Evolutionary conservation across 1,140 invertebrate species (phyloP).

Genomic region (Drosophila sp.): DNA sequence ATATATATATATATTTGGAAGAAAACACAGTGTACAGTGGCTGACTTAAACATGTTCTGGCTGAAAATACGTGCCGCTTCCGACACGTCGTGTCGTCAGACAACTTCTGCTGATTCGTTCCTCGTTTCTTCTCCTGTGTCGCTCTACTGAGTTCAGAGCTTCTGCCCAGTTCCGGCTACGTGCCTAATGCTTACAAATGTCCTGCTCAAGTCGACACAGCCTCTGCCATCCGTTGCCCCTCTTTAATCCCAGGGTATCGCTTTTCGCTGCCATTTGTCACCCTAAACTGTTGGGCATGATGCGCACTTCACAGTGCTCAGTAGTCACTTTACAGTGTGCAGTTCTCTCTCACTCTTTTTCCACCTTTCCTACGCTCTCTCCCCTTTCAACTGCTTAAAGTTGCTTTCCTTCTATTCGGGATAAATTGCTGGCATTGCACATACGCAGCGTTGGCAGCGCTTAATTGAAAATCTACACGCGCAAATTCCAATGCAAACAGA

Average conservation of each 20-base stretch:
- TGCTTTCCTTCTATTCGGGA: not conserved
- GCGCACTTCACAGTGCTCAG: constrained; percentile 30
- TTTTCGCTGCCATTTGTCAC: constrained; percentile 62
- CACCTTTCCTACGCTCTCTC: no score
- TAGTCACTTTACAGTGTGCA: constrained; percentile 16
- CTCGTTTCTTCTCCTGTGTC: not conserved
- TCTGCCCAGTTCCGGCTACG: constrained; percentile 50
- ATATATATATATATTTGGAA: not conserved
- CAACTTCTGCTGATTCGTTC: constrained; percentile 11
- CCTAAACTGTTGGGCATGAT: constrained; percentile 54
- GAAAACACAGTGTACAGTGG: constrained; percentile 34
- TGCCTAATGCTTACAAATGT: constrained; percentile 73
- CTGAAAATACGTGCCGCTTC: constrained; percentile 58
- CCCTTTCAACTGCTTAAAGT: constrained; percentile 9
- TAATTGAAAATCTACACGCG: constrained; percentile 74
- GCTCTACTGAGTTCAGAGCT: not conserved
- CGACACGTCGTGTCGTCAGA: constrained; percentile 43
- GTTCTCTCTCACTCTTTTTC: not conserved
- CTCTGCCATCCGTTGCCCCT: not conserved
- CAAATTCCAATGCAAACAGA: constrained; percentile 71
- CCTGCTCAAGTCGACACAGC: constrained; percentile 24
- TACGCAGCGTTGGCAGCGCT: constrained; percentile 55
- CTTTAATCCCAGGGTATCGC: constrained; percentile 24
- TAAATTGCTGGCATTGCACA: constrained; percentile 66
- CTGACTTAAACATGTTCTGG: constrained; percentile 49